phyloP scores from a whole-genome alignment of 1,140 invertebrate species.

The Aphis craccivora region DNA sequence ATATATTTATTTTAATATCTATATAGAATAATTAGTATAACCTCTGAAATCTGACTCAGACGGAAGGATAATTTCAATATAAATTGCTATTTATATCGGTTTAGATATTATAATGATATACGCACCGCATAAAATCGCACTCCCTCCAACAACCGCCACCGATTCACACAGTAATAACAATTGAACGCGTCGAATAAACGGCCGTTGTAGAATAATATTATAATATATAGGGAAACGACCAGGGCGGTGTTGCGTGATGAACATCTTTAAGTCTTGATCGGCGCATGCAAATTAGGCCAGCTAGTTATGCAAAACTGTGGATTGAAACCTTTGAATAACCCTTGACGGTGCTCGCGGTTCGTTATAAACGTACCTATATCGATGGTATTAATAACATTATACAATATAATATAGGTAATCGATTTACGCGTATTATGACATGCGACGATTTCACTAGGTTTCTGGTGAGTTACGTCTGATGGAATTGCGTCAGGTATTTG shows the following conservation, averaged over 20 bases:
- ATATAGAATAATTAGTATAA: background rate
- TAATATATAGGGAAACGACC: background rate
- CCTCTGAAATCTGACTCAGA: background rate
- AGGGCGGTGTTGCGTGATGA: background rate
- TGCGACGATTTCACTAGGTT: background rate
- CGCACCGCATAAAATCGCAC: background rate
- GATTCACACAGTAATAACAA: slow-evolving; percentile 2
- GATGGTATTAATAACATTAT: background rate
- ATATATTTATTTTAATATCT: background rate
- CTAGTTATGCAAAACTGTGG: background rate
- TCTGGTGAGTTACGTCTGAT: background rate
- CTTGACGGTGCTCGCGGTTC: background rate
- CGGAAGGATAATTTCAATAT: background rate
- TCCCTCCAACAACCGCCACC: background rate
- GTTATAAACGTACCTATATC: background rate
- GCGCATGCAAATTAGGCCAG: background rate
- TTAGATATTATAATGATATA: background rate
- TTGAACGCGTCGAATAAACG: background rate
- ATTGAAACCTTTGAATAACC: background rate
- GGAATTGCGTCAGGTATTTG: background rate
- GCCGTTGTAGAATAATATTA: background rate
- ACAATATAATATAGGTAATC: background rate
- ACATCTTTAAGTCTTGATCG: slow-evolving; percentile 1
- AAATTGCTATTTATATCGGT: background rate
- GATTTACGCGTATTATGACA: background rate